Conservation (phyloP, 2,797 vertebrate genomes). For the Dermochelys coriacea region DNA sequence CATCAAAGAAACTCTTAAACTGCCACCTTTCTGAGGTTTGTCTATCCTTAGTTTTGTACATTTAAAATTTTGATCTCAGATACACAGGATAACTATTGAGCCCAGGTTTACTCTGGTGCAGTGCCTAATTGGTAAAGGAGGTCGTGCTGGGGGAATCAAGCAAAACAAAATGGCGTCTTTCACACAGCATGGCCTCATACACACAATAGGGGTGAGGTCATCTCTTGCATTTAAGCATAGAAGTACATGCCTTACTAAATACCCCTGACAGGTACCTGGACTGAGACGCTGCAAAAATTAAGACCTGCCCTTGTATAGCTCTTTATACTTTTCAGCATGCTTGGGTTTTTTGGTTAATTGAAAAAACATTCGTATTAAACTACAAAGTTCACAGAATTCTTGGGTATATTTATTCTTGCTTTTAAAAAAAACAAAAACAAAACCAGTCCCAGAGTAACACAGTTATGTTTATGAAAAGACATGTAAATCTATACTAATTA, state of each 20-base stretch:
- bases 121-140: not conserved
- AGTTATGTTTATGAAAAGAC: conserved; percentile 28
- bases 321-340: not conserved
- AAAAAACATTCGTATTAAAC: not conserved
- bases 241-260: not conserved
- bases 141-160: not conserved
- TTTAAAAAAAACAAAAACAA: conserved; percentile 45
- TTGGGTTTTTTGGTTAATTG: not conserved
- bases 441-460: not conserved
- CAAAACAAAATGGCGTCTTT: not conserved
- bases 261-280: not conserved
- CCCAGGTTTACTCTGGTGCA: rapidly evolving
- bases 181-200: not conserved
- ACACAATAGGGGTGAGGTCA: not conserved
- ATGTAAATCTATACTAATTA: conserved; percentile 48
- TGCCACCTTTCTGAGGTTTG: rapidly evolving
- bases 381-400: not conserved
- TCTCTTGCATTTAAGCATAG: not conserved
- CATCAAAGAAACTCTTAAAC: rapidly evolving
- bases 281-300: not conserved
- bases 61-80: not conserved
- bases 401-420: not conserved
- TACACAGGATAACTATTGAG: not conserved
- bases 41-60: not conserved
- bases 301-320: not conserved